Percentiles rank a stretch among this genome's conserved stretches.
Conservation (phyloP, 1,140 invertebrate genomes). For the Thaumatotibia leucotreta region DNA sequence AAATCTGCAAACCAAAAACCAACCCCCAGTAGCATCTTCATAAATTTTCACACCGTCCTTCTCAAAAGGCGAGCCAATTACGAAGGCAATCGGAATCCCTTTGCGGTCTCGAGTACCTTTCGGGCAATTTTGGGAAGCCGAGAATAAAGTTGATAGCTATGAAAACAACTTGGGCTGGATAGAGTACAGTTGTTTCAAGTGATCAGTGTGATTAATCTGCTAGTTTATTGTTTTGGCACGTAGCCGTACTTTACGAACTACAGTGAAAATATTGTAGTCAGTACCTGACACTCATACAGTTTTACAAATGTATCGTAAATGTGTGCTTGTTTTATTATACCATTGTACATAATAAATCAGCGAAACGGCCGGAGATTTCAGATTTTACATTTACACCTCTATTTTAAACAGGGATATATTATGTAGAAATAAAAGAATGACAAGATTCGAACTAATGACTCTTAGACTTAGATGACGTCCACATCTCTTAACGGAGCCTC, state of each 20-base stretch:
- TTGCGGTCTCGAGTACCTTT: not conserved
- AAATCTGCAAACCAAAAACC: conserved; percentile 1
- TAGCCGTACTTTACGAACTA: not conserved
- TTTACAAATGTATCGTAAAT: too few relatives aligned
- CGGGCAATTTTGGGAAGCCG: not conserved
- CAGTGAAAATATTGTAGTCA: not conserved
- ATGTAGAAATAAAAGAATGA: too few relatives aligned
- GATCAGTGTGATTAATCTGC: conserved; percentile 8
- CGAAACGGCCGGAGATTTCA: too few relatives aligned
- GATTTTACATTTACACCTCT: too few relatives aligned
- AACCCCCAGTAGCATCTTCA: not conserved
- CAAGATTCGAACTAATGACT: too few relatives aligned
- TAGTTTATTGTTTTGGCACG: conserved; percentile 10
- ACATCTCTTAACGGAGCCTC: too few relatives aligned
- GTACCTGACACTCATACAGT: too few relatives aligned
- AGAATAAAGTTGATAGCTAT: not conserved
- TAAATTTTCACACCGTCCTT: conserved; percentile 6
- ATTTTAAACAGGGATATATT: too few relatives aligned
- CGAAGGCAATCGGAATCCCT: not conserved
- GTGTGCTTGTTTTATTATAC: too few relatives aligned
- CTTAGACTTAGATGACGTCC: too few relatives aligned
- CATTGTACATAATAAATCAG: too few relatives aligned
- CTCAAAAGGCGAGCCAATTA: conserved; percentile 7
- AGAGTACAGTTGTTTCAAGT: not conserved
- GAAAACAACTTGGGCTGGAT: not conserved